A percentile compares a stretch with the other conserved stretches of the same genome.
phyloP scores from a whole-genome alignment of 2,888 invertebrate genomes.

The Agrochola lota region DNA sequence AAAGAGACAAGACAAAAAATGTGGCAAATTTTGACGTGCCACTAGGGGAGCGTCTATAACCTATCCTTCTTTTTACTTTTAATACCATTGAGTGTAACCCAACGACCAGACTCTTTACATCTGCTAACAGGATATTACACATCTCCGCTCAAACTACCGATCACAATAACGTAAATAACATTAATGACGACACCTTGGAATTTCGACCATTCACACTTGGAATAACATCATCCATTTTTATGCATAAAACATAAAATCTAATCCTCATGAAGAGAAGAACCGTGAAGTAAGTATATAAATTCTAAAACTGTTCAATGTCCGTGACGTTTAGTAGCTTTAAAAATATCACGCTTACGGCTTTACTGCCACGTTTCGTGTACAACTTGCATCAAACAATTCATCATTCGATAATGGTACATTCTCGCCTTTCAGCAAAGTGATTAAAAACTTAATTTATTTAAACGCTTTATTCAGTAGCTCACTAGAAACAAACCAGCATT shows the following conservation, averaged over 20 bases:
- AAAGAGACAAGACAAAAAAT: too few relatives aligned
- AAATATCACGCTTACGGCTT: conserved; percentile 71
- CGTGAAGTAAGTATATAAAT: conserved; percentile 67
- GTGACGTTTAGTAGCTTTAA: conserved; percentile 73
- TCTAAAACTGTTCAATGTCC: conserved; percentile 70
- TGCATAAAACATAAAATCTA: conserved; percentile 60
- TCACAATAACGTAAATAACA: conserved; percentile 51
- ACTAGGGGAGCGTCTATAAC: too few relatives aligned
- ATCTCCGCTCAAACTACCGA: conserved; percentile 2
- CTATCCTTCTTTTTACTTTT: too few relatives aligned
- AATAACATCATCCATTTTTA: conserved; percentile 62
- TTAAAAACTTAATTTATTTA: conserved; percentile 24
- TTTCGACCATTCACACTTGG: conserved; percentile 54
- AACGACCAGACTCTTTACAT: conserved; percentile 8
- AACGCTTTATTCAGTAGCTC: neutral
- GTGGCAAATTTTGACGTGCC: too few relatives aligned
- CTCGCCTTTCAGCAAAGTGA: conserved; percentile 3
- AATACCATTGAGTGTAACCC: neutral
- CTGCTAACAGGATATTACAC: conserved; percentile 35
- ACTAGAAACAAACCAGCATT: neutral
- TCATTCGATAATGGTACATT: conserved; percentile 19
- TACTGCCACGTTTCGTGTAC: conserved; percentile 42
- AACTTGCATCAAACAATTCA: conserved; percentile 29
- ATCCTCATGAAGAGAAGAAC: conserved; percentile 52
- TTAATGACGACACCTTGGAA: conserved; percentile 61